A percentile compares a stretch with the other conserved stretches of the same genome.
These are phyloP conservation scores for Ridgeia piscesae DNA, from an alignment of 1,140 invertebrate genomes.

Conservation along the genomic window DNA sequence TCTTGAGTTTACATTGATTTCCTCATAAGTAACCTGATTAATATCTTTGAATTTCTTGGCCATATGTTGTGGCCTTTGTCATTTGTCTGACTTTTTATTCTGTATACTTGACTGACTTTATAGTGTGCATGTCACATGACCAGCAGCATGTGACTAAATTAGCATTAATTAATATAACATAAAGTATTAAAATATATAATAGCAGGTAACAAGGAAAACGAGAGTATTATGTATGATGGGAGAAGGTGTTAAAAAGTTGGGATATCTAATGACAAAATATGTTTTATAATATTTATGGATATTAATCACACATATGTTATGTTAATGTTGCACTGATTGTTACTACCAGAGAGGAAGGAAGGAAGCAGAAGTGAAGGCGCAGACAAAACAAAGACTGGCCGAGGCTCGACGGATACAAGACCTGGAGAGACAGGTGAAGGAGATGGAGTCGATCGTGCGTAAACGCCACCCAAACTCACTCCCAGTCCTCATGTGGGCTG, in stretches of 20 bases:
- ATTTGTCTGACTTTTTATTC: too few relatives aligned
- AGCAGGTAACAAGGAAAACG: too few relatives aligned
- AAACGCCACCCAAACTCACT: slow-evolving; percentile 53
- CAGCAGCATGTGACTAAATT: too few relatives aligned
- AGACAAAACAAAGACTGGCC: slow-evolving; percentile 44
- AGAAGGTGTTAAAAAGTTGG: not conserved
- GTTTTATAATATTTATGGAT: not conserved
- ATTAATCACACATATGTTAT: not conserved
- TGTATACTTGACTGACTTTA: too few relatives aligned
- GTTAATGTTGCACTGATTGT: not conserved
- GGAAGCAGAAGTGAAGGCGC: slow-evolving; percentile 35
- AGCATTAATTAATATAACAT: too few relatives aligned
- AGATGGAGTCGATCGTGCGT: slow-evolving; percentile 52
- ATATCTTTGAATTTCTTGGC: too few relatives aligned
- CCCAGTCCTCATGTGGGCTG: slow-evolving; percentile 52
- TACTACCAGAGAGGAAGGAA: slow-evolving; percentile 40
- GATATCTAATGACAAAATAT: not conserved
- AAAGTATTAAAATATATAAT: too few relatives aligned
- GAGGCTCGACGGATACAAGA: slow-evolving; percentile 54
- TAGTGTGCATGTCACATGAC: too few relatives aligned
- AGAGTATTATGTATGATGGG: not conserved
- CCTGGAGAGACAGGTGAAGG: slow-evolving; percentile 55
- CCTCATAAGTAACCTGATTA: too few relatives aligned
- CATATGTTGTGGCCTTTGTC: too few relatives aligned
- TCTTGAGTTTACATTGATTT: too few relatives aligned